Conservation (phyloP, 1,140 invertebrate genomes). For the Propsilocerus akamusi region DNA sequence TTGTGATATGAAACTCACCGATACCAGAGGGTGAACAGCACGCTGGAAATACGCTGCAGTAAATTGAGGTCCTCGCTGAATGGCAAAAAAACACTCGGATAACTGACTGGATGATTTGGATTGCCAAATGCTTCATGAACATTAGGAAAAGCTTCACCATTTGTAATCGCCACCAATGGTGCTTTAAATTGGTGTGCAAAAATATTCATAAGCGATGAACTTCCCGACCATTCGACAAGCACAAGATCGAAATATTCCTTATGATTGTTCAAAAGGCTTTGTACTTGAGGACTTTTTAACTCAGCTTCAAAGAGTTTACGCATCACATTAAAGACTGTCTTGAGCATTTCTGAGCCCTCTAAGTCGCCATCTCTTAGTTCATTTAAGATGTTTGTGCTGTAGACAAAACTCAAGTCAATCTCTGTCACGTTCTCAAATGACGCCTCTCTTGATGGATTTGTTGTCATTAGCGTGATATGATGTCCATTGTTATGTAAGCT, state of each 20-base stretch:
- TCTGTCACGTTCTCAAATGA: background rate
- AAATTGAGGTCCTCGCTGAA: conserved; percentile 20
- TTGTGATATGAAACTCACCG: conserved; percentile 4
- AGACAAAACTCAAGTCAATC: conserved; percentile 6
- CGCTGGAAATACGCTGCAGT: conserved; percentile 16
- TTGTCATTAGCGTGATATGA: conserved; percentile 23
- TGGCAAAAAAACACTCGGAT: conserved; percentile 20
- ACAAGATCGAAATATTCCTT: conserved; percentile 19
- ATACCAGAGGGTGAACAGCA: conserved; percentile 9
- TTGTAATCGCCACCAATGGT: conserved; percentile 22
- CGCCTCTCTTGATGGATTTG: conserved; percentile 14
- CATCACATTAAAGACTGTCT: conserved; percentile 1
- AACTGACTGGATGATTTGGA: conserved; percentile 24
- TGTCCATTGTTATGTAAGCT: conserved; percentile 28
- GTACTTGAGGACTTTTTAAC: conserved; percentile 13
- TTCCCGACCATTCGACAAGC: conserved; percentile 13
- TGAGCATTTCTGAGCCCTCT: background rate
- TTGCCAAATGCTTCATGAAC: conserved; percentile 21
- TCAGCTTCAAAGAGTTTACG: conserved; percentile 10
- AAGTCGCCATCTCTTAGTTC: background rate
- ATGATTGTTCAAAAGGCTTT: conserved; percentile 15
- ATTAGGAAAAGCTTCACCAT: conserved; percentile 11
- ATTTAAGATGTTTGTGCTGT: conserved; percentile 2
- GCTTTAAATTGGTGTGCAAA: conserved; percentile 22
- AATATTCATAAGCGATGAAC: conserved; percentile 9